Evolutionary conservation across 2,888 invertebrate genomes (phyloP), one percentile per base, ranked within the genome.

Genomic region (Mactromeris polynyma): DNA sequence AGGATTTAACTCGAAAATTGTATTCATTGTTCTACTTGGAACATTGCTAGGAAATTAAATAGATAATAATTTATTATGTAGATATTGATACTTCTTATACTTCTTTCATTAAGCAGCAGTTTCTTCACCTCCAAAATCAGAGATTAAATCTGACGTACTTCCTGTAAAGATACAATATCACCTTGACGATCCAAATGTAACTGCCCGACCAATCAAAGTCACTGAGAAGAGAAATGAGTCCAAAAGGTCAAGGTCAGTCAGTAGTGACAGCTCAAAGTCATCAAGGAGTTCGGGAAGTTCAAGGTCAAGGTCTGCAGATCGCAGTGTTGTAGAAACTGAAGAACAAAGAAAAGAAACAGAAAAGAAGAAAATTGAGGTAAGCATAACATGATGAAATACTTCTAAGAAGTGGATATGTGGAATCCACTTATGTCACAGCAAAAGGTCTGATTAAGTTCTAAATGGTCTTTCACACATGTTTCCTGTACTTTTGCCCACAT

Each of bases 351-450:
- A 90, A 46, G 90, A 92, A 83, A 94, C 94, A 69, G 92, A 93
- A 73, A 94, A 93, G 83, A 94, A 94, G 81, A 94, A 93, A 91
- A 91, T 94, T 21, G 94, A 94, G 93, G 94, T 94, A 83, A 42
- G 40, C 46, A 14, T n/a, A n/a, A n/a, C n/a, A n/a, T n/a, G n/a
- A n/a, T n/a, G n/a, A n/a, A n/a, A n/a, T n/a, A n/a, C n/a, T n/a
- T n/a, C n/a, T n/a, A n/a, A n/a, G n/a, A n/a, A n/a, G n/a, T n/a
- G n/a, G n/a, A n/a, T n/a, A n/a, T n/a, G n/a, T n/a, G n/a, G n/a
- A n/a, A n/a, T n/a, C n/a, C n/a, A n/a, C n/a, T n/a, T n/a, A n/a
- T n/a, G n/a, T n/a, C n/a, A n/a, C n/a, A n/a, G n/a, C n/a, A n/a
- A n/a, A n/a, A n/a, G n/a, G n/a, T n/a, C n/a, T n/a, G n/a, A n/a